Evolutionary conservation across 2,113 vertebrate genomes (phyloP), one percentile per base, ranked within the genome.

Genomic region (Ciconia boyciana): DNA sequence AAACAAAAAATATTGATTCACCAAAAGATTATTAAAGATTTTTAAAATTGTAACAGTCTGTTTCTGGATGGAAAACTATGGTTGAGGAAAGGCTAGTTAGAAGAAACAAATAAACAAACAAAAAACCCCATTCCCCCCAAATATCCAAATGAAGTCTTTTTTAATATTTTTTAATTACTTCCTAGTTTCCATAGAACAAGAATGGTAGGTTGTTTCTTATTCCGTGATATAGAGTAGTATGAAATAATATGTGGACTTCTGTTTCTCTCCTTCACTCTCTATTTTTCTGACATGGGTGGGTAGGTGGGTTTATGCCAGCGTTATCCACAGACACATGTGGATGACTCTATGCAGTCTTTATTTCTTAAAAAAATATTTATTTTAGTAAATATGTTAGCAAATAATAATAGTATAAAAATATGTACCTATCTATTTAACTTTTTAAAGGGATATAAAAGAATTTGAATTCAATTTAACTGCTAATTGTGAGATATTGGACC

Each of bases 1-100:
- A 58, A 90, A 32, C 10, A 36, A 68, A 72, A 74, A 39, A 20
- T 2, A 10, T 3, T 39, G 9, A 64, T 83, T 80, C 19, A 57
- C 20, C 5, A 12, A 39, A 69, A 55, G 19, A 31, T 61, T 13
- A 44, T 24, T 31, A 61, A 61, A 83, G 29, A 74, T 72, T 51
- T n/a, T 3, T 2, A 26, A 69, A 84, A 16, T 10, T 0, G 0
- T 48, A 18, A 9, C 20, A 31, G 11, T 18, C 5, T 32, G 10
- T 26, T 76, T 69, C 55, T 62, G 25, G 7, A 22, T 70, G n/a
- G 22, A 62, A 70, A 58, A 41, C 11, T 48, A 0, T 61, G 32
- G 26, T 16, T 34, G 21, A 80, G 13, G 16, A 65, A 58, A 34
- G 29, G 12, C 16, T 51, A 3, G 9, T 86, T 46, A 12, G 36